Base-by-base conservation (phyloP, 2,888 invertebrate species). In the Eupithecia tripunctaria region DNA sequence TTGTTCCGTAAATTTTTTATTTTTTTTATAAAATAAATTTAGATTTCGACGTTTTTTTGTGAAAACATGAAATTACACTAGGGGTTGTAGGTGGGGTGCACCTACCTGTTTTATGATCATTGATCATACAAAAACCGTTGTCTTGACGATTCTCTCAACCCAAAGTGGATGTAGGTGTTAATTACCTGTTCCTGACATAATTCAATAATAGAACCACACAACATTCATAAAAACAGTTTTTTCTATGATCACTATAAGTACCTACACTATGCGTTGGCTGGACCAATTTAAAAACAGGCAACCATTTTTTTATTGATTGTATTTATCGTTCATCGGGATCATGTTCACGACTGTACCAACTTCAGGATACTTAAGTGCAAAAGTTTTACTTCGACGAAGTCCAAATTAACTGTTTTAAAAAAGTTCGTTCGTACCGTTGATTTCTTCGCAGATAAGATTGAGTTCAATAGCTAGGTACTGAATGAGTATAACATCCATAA, bases 331-430 rank as follows among this genome's bases (percentile, higher is more conserved):
- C 7, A 29, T 29, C 18, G 18, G 29, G 63, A 14, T 64, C 21
- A 41, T 64, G 21, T 14, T 64, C 64, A 36, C 15, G 64, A 64
- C 38, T 64, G 64, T 64, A n/a, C n/a, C 32, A 32, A 67, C 18
- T 21, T 64, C 36, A 63, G 38, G 21, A 56, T 56, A 56, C 25
- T n/a, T 14, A 41, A 64, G 38, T 63, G 64, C 47, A 47, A 47
- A 43, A 66, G 27, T 66, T 65, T 41, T 29, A 41, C 65, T 41
- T 47, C 36, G 38, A 14, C 14, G 64, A 64, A 36, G 38, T 14
- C 21, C 38, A 64, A 41, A 64, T 64, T 64, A 38, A 36, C 38
- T 38, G 36, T 38, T 64, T 60, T 29, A 29, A 18, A 43, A n/a
- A 60, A 29, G 29, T 56, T 56, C 4, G 21, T 14, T 63, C 32